phyloP scores from a whole-genome alignment of 2,888 invertebrate species.

The Seira musarum region DNA sequence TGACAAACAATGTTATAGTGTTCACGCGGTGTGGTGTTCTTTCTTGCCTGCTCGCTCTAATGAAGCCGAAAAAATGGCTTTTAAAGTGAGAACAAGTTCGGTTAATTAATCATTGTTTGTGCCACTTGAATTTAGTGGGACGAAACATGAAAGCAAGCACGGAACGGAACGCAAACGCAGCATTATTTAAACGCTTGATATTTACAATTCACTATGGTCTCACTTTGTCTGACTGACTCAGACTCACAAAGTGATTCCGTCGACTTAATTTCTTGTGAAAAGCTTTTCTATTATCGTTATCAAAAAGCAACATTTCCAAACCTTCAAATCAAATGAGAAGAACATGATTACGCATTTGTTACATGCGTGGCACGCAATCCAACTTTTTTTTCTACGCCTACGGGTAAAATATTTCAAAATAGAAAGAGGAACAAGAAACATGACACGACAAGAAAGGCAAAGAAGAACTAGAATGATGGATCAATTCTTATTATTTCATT shows the following conservation, averaged over 20 bases:
- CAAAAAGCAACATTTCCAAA: slow-evolving; percentile 23
- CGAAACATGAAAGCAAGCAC: no score
- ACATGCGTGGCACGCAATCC: background rate
- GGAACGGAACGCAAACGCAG: slow-evolving; percentile 2
- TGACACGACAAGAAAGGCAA: slow-evolving; percentile 42
- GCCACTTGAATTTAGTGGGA: slow-evolving; percentile 42
- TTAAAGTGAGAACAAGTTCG: slow-evolving; percentile 46
- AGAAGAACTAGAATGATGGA: no score
- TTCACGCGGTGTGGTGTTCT: no score
- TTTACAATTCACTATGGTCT: slow-evolving; percentile 22
- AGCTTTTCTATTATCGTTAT: slow-evolving; percentile 39
- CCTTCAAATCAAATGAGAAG: slow-evolving; percentile 5
- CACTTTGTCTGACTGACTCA: slow-evolving; percentile 18
- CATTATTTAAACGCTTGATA: background rate
- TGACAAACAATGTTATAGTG: no score
- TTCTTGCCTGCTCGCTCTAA: slow-evolving; percentile 37
- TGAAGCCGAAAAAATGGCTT: slow-evolving; percentile 33
- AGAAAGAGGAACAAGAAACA: slow-evolving; percentile 33
- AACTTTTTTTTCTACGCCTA: slow-evolving; percentile 10
- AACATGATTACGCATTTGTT: background rate
- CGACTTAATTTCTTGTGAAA: slow-evolving; percentile 40
- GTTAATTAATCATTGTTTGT: slow-evolving; percentile 49
- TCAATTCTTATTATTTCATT: slow-evolving; percentile 44
- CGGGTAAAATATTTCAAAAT: slow-evolving; percentile 11
- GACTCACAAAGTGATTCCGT: no score